Conservation (phyloP, 2,113 vertebrate species). For the Galbula dea region DNA sequence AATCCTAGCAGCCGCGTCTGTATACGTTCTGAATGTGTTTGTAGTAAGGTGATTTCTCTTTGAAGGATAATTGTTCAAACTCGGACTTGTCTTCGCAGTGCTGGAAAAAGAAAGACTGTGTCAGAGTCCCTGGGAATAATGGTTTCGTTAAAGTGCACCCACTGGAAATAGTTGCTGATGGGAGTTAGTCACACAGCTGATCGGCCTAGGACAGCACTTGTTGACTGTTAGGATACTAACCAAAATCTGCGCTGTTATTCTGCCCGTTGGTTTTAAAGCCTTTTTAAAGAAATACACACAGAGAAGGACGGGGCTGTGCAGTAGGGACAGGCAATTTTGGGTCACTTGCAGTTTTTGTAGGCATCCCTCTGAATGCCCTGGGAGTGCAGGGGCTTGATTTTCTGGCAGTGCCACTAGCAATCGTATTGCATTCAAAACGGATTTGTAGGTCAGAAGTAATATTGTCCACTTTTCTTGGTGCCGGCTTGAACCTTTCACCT, state of each 20-base stretch:
- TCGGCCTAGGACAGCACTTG: conserved; percentile 55
- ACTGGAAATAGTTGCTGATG: not conserved
- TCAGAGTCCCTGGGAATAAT: not conserved
- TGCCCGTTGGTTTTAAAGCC: not conserved
- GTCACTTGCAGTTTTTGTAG: not conserved
- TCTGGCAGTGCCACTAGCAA: not conserved
- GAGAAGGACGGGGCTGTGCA: not conserved
- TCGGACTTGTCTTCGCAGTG: not conserved
- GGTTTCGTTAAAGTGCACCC: not conserved
- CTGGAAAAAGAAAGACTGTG: not conserved
- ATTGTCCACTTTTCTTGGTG: conserved; percentile 27
- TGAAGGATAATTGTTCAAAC: not conserved
- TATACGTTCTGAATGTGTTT: not conserved
- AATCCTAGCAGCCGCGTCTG: not conserved
- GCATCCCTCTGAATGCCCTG: not conserved
- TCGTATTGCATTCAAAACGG: not conserved
- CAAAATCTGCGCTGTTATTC: not conserved
- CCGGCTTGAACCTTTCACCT: conserved; percentile 4
- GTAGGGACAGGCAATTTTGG: not conserved
- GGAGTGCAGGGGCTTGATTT: not conserved
- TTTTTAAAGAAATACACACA: not conserved
- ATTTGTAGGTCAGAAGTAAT: conserved; percentile 37
- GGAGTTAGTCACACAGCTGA: not conserved
- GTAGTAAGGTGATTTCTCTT: not conserved
- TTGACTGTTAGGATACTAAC: conserved; percentile 31